Percentiles rank a stretch among this genome's conserved stretches.
Conservation (phyloP, 2,888 invertebrate species). For the Yponomeuta cagnagella region DNA sequence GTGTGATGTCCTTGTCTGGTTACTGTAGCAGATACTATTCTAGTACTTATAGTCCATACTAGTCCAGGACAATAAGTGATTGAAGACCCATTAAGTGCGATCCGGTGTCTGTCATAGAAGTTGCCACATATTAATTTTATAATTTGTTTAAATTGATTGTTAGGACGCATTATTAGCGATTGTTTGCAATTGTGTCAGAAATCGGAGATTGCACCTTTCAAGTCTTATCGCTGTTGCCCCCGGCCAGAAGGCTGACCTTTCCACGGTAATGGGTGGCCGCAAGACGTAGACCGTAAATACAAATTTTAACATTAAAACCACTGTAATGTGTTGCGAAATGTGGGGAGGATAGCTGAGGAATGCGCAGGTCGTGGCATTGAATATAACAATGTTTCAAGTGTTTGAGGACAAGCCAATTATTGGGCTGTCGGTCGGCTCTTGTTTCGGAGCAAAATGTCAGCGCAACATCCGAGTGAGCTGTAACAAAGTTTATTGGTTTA, state of each 20-base stretch:
- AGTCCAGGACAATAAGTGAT: too few species aligned
- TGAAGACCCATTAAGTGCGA: too few species aligned
- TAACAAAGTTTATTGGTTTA: not conserved
- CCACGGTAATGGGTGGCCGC: conserved; percentile 1
- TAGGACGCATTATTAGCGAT: not conserved
- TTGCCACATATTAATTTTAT: too few species aligned
- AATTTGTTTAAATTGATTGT: too few species aligned
- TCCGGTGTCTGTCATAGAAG: too few species aligned
- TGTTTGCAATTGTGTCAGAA: not conserved
- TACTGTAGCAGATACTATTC: too few species aligned
- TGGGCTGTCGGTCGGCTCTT: not conserved
- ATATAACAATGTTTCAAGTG: not conserved
- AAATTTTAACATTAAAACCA: conserved; percentile 11
- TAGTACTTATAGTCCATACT: too few species aligned
- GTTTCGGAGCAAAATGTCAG: conserved; percentile 1
- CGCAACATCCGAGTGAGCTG: not conserved
- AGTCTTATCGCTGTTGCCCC: conserved; percentile 1
- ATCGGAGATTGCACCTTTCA: conserved; percentile 9
- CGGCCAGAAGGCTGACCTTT: conserved; percentile 12
- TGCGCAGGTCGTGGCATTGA: not conserved
- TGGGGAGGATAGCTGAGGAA: not conserved
- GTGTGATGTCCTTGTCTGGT: too few species aligned
- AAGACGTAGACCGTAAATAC: conserved; percentile 5
- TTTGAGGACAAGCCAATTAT: not conserved
- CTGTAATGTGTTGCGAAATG: conserved; percentile 8